Evolutionary conservation across 2,888 invertebrate genomes (phyloP).

Genomic region (Trachelus iudaicus): DNA sequence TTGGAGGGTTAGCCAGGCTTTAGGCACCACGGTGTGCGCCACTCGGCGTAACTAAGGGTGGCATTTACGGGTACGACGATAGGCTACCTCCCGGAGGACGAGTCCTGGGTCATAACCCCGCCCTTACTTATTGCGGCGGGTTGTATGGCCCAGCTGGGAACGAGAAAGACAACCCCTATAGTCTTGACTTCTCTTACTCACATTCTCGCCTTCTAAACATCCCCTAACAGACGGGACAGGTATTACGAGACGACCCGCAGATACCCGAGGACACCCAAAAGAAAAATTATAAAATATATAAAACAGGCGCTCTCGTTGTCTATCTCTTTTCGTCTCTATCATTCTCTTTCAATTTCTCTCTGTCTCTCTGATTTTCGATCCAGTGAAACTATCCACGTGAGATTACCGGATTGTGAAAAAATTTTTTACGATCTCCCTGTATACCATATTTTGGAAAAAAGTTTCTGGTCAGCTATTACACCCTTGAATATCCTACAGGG

Average conservation of each 20-base stretch:
- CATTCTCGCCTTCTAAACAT: conserved; percentile 22
- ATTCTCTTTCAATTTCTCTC: background rate
- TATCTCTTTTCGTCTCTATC: background rate
- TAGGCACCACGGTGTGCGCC: conserved; percentile 23
- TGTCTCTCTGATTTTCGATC: too few relatives aligned
- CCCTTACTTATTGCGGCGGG: conserved; percentile 22
- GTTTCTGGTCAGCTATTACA: too few relatives aligned
- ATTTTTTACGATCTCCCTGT: too few relatives aligned
- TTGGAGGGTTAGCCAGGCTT: conserved; percentile 35
- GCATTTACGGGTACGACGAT: conserved; percentile 34
- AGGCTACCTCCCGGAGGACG: conserved; percentile 25
- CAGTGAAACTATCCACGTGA: too few relatives aligned
- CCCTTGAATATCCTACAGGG: too few relatives aligned
- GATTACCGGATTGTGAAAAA: too few relatives aligned
- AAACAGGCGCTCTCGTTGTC: background rate
- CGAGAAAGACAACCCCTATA: background rate
- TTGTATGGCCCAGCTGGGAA: conserved; percentile 12
- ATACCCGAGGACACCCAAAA: background rate
- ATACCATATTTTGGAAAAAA: too few relatives aligned
- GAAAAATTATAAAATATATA: background rate
- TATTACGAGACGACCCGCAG: background rate
- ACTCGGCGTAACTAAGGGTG: conserved; percentile 33
- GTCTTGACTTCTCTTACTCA: conserved; percentile 20
- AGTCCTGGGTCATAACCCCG: conserved; percentile 24
- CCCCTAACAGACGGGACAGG: background rate